phyloP scores from a whole-genome alignment of 2,888 invertebrate species.

The Conomelus anceps region DNA sequence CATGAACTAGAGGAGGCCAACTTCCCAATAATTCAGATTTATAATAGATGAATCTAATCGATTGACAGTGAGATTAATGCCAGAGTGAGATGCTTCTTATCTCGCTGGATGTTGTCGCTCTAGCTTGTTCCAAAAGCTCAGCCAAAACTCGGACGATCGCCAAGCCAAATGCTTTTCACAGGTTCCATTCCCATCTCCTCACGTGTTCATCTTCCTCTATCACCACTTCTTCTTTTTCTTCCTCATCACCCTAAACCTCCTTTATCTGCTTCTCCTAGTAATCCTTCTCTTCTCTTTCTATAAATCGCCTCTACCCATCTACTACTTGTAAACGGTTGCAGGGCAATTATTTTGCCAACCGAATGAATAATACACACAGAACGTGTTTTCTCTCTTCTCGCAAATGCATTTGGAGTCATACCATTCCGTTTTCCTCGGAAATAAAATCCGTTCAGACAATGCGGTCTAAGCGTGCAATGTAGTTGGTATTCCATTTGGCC shows the following conservation, averaged over 20 bases:
- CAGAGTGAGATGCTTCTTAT: neutral
- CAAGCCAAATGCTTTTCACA: neutral
- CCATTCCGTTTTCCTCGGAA: neutral
- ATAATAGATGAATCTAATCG: neutral
- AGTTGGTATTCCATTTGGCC: no score
- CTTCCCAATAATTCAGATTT: neutral
- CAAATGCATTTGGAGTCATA: neutral
- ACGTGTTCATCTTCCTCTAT: neutral
- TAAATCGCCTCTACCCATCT: no score
- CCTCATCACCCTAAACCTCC: neutral
- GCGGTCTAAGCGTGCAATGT: neutral
- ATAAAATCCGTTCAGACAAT: neutral
- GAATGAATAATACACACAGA: neutral
- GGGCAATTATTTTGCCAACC: neutral
- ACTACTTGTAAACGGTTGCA: neutral
- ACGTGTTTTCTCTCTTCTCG: neutral
- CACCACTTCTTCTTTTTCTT: neutral
- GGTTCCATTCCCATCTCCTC: neutral
- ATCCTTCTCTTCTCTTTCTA: neutral
- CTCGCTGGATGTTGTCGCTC: neutral
- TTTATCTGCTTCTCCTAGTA: no score
- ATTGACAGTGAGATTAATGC: neutral
- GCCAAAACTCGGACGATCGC: neutral
- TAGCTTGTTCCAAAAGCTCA: neutral
- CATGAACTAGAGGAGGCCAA: neutral